Percentiles rank a stretch among this genome's conserved stretches.
Conservation (phyloP, 1,140 invertebrate species). For the Anastrepha ludens region DNA sequence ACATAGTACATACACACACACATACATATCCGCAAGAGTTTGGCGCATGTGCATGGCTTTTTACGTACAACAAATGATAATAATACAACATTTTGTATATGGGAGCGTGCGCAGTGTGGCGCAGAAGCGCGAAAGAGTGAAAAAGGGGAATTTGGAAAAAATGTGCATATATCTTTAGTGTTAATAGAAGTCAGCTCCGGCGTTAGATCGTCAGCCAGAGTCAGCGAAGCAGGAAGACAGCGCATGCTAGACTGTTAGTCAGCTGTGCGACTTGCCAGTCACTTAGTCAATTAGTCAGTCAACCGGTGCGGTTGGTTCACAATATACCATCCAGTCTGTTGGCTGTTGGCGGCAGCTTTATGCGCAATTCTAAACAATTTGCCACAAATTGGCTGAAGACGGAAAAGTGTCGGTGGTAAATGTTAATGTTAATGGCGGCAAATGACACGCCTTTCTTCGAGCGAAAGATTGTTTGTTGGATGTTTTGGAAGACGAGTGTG, state of each 20-base stretch:
- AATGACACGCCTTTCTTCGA: constrained; percentile 40
- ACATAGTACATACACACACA: no score
- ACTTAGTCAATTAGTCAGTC: constrained; percentile 46
- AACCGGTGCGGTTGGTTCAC: background rate
- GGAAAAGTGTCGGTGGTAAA: constrained; percentile 47
- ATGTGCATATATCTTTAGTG: background rate
- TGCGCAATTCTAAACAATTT: constrained; percentile 39
- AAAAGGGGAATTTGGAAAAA: background rate
- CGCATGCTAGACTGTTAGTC: constrained; percentile 33
- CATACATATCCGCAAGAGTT: background rate
- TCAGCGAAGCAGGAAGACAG: background rate
- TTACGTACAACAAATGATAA: background rate
- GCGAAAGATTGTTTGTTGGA: background rate
- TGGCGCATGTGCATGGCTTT: background rate
- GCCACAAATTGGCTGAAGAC: constrained; percentile 49
- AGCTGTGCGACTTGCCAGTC: constrained; percentile 49
- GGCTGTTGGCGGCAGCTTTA: background rate
- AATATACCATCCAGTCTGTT: background rate
- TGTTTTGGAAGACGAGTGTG: background rate
- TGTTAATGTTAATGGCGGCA: constrained; percentile 33
- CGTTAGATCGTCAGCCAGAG: constrained; percentile 35
- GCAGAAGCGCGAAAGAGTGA: background rate
- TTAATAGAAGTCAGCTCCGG: constrained; percentile 28
- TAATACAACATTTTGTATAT: constrained; percentile 5
- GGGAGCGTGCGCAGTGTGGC: background rate